A percentile compares a stretch with the other conserved stretches of the same genome.
Evolutionary conservation across 2,113 vertebrate species (phyloP).

Genomic region (Gymnarchus niloticus): DNA sequence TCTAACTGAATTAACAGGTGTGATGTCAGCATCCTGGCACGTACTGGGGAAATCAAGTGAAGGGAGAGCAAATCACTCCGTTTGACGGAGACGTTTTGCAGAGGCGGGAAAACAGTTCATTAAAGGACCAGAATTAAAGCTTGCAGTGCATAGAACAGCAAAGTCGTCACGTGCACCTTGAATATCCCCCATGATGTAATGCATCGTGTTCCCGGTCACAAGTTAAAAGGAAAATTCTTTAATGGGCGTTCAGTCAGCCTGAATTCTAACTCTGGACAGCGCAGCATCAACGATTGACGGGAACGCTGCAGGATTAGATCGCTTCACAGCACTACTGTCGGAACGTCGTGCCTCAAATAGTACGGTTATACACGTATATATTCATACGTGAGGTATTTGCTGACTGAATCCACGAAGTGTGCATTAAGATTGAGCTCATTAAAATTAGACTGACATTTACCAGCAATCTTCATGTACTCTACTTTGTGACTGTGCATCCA

Average conservation of each 20-base stretch:
- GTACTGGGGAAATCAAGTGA: neutral
- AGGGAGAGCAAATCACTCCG: neutral
- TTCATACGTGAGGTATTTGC: neutral
- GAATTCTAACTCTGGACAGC: neutral
- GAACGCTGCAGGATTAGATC: neutral
- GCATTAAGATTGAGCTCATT: neutral
- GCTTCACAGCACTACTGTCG: neutral
- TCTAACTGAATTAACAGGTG: neutral
- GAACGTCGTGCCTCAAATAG: neutral
- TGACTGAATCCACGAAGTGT: neutral
- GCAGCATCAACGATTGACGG: neutral
- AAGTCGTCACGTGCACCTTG: neutral
- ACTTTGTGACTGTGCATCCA: neutral
- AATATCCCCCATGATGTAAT: neutral
- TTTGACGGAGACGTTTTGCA: neutral
- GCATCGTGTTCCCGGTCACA: neutral
- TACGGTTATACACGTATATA: neutral
- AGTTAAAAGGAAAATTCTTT: neutral
- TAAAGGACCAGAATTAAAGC: neutral
- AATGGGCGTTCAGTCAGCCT: neutral
- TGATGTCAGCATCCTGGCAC: neutral
- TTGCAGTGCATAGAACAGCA: neutral
- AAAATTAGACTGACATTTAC: neutral
- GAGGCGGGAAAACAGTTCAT: neutral
- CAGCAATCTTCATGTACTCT: neutral